Evolutionary conservation across 2,888 invertebrate species (phyloP).

Genomic region (Cynaeus angustus): DNA sequence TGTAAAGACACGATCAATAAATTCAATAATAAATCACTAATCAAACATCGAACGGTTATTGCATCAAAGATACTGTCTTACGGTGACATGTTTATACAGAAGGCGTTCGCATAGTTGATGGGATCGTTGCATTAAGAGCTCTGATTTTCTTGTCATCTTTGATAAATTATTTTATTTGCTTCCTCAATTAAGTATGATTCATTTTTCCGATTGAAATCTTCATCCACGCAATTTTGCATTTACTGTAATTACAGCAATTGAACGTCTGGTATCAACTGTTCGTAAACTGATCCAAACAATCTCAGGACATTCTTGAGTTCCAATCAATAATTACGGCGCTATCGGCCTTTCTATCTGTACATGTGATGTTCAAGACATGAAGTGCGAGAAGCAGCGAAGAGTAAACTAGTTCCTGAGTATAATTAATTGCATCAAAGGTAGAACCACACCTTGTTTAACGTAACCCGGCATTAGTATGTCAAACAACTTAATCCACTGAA

Average conservation of each 20-base stretch:
- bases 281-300: constrained; percentile 28
- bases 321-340: constrained; percentile 50
- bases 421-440: constrained; percentile 58
- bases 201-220: neutral
- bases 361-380: constrained; percentile 52
- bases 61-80: neutral
- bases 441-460: constrained; percentile 57
- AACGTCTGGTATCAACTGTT: constrained; percentile 12
- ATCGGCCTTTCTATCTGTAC: constrained; percentile 48
- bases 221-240: constrained; percentile 11
- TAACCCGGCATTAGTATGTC: constrained; percentile 58
- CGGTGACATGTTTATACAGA: neutral
- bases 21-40: neutral
- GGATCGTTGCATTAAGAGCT: neutral
- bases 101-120: constrained; percentile 1
- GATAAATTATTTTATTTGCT: constrained; percentile 1
- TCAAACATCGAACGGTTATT: neutral
- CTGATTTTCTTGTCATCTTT: constrained; percentile 4
- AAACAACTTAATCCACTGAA: constrained; percentile 58
- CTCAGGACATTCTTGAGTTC: constrained; percentile 29
- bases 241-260: constrained; percentile 24
- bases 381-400: constrained; percentile 55
- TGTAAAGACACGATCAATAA: neutral
- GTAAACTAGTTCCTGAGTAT: constrained; percentile 56
- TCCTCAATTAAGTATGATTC: constrained; percentile 6